phyloP scores from a whole-genome alignment of 2,888 invertebrate genomes.

The Oscheius sp. region DNA sequence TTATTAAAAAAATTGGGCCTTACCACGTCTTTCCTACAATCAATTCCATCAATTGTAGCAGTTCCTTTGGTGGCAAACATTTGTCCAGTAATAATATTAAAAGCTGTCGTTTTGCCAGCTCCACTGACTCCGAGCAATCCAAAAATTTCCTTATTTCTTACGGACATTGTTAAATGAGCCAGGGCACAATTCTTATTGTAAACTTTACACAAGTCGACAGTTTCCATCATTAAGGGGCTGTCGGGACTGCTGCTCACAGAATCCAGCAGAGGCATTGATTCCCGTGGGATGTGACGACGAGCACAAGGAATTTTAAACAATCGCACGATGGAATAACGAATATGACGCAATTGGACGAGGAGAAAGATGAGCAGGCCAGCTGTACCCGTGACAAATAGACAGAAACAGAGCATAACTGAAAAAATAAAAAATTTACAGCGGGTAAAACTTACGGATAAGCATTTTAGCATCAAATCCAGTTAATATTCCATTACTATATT shows the following conservation, averaged over 20 bases:
- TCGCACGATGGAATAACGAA: not conserved
- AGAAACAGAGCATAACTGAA: not conserved
- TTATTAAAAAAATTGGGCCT: no score
- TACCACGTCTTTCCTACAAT: conserved; percentile 43
- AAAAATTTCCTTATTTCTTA: conserved; percentile 64
- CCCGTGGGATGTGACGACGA: not conserved
- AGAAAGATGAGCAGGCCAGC: not conserved
- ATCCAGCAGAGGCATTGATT: not conserved
- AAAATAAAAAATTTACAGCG: no score
- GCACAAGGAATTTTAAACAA: not conserved
- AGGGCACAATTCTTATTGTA: conserved; percentile 57
- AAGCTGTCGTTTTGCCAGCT: conserved; percentile 70
- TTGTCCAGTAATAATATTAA: conserved; percentile 65
- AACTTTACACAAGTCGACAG: conserved; percentile 35
- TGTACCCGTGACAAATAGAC: conserved; percentile 11
- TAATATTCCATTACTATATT: not conserved
- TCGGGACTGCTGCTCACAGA: not conserved
- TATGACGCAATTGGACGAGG: conserved; percentile 2
- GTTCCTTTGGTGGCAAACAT: conserved; percentile 49
- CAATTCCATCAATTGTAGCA: conserved; percentile 53
- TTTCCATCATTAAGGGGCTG: not conserved
- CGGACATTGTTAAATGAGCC: conserved; percentile 53
- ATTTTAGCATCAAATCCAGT: not conserved
- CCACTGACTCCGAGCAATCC: conserved; percentile 64
- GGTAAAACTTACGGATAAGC: not conserved